Evolutionary conservation across 2,888 invertebrate species (phyloP).

Genomic region (Liposcelis brunnea): DNA sequence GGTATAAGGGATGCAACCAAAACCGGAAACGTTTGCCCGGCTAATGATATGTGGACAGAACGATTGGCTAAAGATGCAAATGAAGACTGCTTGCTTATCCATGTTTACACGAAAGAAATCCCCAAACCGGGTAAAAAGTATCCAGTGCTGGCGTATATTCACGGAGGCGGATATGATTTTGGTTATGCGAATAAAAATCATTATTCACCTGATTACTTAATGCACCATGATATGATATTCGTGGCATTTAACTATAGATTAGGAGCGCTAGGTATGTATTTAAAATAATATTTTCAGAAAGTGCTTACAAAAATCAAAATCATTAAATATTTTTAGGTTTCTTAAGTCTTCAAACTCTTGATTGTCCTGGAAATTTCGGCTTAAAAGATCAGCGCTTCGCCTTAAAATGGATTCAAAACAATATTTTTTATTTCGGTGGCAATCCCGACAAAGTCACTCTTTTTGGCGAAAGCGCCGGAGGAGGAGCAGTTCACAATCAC

Average conservation of each 20-base stretch:
- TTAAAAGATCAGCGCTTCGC: conserved; percentile 57
- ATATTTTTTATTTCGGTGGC: conserved; percentile 61
- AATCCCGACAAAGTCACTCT: conserved; percentile 51
- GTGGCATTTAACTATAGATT: conserved; percentile 62
- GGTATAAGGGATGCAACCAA: too few species aligned
- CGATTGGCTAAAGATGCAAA: too few species aligned
- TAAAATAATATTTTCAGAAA: too few species aligned
- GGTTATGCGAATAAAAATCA: conserved; percentile 44
- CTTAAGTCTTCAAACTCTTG: conserved; percentile 49
- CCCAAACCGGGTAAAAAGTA: too few species aligned
- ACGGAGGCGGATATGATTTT: too few species aligned
- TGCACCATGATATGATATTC: conserved; percentile 48
- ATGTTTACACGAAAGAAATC: too few species aligned
- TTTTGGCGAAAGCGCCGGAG: conserved; percentile 64
- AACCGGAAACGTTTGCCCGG: too few species aligned
- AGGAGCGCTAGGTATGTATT: conserved; percentile 49
- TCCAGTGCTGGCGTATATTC: too few species aligned
- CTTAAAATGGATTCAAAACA: conserved; percentile 51
- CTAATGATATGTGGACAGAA: too few species aligned
- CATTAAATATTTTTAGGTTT: too few species aligned
- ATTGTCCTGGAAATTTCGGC: conserved; percentile 57
- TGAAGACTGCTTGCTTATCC: too few species aligned
- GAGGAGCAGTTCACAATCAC: conserved; percentile 51
- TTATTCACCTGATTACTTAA: conserved; percentile 47
- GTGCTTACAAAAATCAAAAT: too few species aligned